phyloP scores from a whole-genome alignment of 1,140 invertebrate species.

The Brachionus paranguensis region DNA sequence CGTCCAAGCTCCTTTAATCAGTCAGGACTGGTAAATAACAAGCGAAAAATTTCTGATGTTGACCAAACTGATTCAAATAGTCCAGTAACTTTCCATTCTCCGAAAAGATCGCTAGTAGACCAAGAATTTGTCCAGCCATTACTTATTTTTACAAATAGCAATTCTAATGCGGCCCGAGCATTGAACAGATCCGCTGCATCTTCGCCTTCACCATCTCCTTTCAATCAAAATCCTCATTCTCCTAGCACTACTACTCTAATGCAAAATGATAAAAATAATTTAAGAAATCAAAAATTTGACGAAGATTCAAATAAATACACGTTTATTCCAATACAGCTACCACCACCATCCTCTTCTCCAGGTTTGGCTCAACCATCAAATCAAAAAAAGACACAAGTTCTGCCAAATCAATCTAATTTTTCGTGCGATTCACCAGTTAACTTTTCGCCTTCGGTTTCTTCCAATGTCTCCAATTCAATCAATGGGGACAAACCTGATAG shows the following conservation, averaged over 20 bases:
- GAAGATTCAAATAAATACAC: conserved; percentile 31
- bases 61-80: not conserved
- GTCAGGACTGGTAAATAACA: not conserved
- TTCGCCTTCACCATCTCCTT: not conserved
- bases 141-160: not conserved
- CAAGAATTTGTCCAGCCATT: conserved; percentile 28
- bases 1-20: not conserved
- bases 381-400: not conserved
- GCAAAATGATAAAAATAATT: not conserved
- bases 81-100: not conserved
- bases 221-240: not conserved
- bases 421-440: not conserved
- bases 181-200: conserved; percentile 1
- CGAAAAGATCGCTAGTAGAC: not conserved
- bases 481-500: conserved; percentile 19
- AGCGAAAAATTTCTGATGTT: conserved; percentile 32
- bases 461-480: not conserved
- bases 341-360: not conserved
- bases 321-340: conserved; percentile 33
- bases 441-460: conserved; percentile 15
- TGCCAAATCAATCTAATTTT: not conserved
- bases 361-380: not conserved
- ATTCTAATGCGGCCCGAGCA: not conserved
- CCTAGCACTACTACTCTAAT: not conserved
- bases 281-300: not conserved